phyloP scores from a whole-genome alignment of 2,797 vertebrate species.

The Oreonectes daqikongensis region DNA sequence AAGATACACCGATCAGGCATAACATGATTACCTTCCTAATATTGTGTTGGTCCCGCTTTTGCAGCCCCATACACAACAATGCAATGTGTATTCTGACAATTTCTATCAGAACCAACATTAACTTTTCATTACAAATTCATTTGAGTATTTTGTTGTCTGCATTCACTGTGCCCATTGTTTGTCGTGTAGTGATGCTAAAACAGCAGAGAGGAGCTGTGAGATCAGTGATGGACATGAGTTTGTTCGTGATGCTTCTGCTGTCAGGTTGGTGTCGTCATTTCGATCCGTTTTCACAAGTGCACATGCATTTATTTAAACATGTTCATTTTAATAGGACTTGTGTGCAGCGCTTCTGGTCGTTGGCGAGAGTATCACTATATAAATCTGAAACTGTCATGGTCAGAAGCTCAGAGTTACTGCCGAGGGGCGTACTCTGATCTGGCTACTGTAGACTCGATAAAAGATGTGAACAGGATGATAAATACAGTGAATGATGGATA shows the following conservation, averaged over 20 bases:
- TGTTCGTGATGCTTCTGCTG: conserved; percentile 33
- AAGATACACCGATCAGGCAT: too few relatives aligned
- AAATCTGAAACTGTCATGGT: background rate
- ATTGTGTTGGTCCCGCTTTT: too few relatives aligned
- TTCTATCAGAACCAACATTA: too few relatives aligned
- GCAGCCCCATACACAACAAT: too few relatives aligned
- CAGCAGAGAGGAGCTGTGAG: conserved; percentile 4
- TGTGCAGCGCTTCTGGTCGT: background rate
- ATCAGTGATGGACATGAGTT: conserved; percentile 21
- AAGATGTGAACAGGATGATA: background rate
- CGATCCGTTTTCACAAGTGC: background rate
- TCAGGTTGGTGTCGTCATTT: conserved; percentile 27
- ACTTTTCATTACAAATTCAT: too few relatives aligned
- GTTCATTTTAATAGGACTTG: conserved; percentile 19
- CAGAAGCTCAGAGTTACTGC: conserved; percentile 10
- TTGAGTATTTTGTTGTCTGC: too few relatives aligned
- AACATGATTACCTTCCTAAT: too few relatives aligned
- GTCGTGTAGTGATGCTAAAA: background rate
- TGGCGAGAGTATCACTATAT: conserved; percentile 37
- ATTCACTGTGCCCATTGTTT: too few relatives aligned
- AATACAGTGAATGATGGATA: rapidly evolving
- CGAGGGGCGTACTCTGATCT: background rate
- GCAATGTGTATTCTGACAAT: too few relatives aligned
- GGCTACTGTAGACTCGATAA: conserved; percentile 42
- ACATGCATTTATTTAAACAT: background rate